These are phyloP conservation scores for Rhinophrynus dorsalis DNA, from an alignment of 2,797 vertebrate genomes.

Conservation along the genomic window DNA sequence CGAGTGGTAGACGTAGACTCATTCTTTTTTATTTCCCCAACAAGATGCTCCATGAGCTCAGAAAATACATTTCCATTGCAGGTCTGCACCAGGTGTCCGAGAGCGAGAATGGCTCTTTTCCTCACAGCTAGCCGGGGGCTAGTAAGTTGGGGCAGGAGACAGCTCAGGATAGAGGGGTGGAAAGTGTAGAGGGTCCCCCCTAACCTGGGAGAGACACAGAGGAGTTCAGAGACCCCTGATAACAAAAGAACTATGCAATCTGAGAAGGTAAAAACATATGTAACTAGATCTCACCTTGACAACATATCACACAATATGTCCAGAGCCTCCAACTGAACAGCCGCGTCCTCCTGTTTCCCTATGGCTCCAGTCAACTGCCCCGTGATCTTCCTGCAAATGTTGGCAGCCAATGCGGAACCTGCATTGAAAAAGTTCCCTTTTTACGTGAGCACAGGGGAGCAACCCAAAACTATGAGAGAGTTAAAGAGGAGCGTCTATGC, in stretches of 20 bases:
- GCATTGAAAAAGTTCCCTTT: too few relatives aligned
- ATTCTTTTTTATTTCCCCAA: conserved; percentile 71
- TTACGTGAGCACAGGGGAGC: too few relatives aligned
- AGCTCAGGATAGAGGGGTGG: conserved; percentile 85
- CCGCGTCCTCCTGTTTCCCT: conserved; percentile 88
- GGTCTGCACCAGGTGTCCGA: conserved; percentile 87
- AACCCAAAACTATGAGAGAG: too few relatives aligned
- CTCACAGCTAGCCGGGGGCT: conserved; percentile 90
- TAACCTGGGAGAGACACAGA: conserved; percentile 68
- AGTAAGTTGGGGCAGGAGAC: conserved; percentile 86
- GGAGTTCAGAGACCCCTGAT: neutral
- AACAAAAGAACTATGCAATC: neutral
- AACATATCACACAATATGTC: conserved; percentile 96
- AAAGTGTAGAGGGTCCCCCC: conserved; percentile 82
- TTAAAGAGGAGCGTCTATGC: too few relatives aligned
- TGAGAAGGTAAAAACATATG: neutral
- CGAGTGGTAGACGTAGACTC: conserved; percentile 77
- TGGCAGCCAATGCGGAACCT: conserved; percentile 84
- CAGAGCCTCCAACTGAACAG: conserved; percentile 89
- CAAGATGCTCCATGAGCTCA: conserved; percentile 85
- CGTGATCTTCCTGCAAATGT: conserved; percentile 89
- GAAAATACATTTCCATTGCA: conserved; percentile 84
- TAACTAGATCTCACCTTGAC: conserved; percentile 75
- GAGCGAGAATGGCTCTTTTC: conserved; percentile 86
- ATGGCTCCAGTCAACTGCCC: conserved; percentile 89